Base-by-base conservation (phyloP, 2,888 invertebrate genomes). In the Trypoxylon attenuatum region DNA sequence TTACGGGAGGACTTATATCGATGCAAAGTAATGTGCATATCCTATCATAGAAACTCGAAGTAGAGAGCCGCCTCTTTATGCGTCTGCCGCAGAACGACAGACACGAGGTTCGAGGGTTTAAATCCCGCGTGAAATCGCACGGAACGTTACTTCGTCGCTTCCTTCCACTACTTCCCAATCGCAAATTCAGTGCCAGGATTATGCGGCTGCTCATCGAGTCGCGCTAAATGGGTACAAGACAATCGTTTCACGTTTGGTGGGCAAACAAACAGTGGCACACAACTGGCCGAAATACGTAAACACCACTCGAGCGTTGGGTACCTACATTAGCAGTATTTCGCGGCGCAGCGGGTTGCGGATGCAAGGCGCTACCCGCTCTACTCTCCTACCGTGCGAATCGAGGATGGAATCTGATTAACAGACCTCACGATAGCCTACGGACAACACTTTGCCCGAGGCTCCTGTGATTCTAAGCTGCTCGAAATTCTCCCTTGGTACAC, bases 221-320 rank as follows among this genome's bases (percentile, higher is more conserved):
- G 51, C 45, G 61, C 47, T 62, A 65, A 62, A 65, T 52, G 62
- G 59, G 25, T 56, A 62, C 61, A 56, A 65, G 65, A 55, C 65
- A 65, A 62, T 65, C 62, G 62, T 65, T 62, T 61, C 65, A 38
- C 46, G 51, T 56, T 65, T 51, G 47, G 19, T 22, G 51, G 45
- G 55, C 29, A 64, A 61, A 54, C 64, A 61, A 25, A 61, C 55
- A 61, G n/a, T n/a, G n/a, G n/a, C 61, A 55, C 46, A 19, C 29
- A 38, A 46, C 6, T 25, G 46, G 23, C 46, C 58, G 51, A 56
- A 62, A 65, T 65, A 52, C 51, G 61, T 65, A 65, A 61, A 65
- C 55, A 65, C 42, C 23, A 13, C 29, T n/a, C n/a, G n/a, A 49
- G 55, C 47, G 55, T 55, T 46, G 46, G 61, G 55, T 65, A n/a